phyloP scores from a whole-genome alignment of 2,797 vertebrate genomes.

The Xenops minutus region DNA sequence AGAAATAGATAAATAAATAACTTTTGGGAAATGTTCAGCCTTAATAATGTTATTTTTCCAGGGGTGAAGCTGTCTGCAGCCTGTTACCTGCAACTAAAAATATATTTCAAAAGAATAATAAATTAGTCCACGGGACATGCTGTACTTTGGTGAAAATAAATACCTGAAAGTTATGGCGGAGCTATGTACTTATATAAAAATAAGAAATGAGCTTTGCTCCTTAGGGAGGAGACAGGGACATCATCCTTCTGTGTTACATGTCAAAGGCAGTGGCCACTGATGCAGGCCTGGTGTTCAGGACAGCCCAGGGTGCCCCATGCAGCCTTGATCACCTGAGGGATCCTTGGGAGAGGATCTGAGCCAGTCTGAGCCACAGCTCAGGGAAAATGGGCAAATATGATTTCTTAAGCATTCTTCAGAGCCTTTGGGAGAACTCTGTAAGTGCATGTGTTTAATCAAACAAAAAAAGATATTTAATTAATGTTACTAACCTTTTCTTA shows the following conservation, averaged over 20 bases:
- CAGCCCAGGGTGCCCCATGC: rapidly evolving
- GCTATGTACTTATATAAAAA: background rate
- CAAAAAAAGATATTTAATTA: background rate
- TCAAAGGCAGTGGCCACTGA: background rate
- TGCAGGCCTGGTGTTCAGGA: background rate
- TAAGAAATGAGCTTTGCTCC: background rate
- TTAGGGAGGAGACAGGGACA: background rate
- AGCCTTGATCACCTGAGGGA: background rate
- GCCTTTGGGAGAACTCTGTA: background rate
- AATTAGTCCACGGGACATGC: rapidly evolving
- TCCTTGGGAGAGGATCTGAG: background rate
- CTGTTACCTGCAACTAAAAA: background rate
- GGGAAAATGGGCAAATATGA: background rate
- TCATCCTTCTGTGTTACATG: background rate
- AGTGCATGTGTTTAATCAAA: background rate
- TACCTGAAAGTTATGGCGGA: background rate
- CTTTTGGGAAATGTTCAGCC: background rate
- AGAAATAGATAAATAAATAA: background rate
- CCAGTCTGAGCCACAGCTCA: background rate
- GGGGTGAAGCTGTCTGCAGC: background rate
- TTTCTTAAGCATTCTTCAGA: background rate
- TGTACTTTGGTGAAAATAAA: background rate
- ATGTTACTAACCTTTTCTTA: background rate
- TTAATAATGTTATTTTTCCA: background rate
- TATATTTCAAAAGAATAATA: background rate